A percentile compares a stretch with the other conserved stretches of the same genome.
These are phyloP conservation scores for Syngnathus rostellatus DNA, from an alignment of 2,797 vertebrate genomes.

Conservation along the genomic window DNA sequence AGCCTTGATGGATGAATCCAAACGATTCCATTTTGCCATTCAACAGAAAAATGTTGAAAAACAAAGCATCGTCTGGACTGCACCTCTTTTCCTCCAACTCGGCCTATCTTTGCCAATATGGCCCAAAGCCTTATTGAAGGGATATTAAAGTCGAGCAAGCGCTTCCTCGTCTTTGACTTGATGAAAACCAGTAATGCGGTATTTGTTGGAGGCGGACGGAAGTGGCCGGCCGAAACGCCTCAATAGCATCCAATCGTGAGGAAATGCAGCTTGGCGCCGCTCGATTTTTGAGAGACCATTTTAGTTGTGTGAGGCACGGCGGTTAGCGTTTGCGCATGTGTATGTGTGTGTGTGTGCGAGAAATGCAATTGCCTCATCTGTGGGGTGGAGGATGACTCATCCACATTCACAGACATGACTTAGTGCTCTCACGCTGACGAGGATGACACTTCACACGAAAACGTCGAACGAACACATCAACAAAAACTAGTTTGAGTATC, in stretches of 20 bases:
- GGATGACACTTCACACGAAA: slow-evolving; percentile 40
- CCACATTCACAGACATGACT: slow-evolving; percentile 48
- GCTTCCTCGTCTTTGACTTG: slow-evolving; percentile 8
- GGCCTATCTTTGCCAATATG: slow-evolving; percentile 2
- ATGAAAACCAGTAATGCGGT: slow-evolving; percentile 13
- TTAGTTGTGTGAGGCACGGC: slow-evolving; percentile 24
- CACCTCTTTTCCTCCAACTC: background rate
- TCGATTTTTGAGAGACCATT: slow-evolving; percentile 29
- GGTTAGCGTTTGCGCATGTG: slow-evolving; percentile 17
- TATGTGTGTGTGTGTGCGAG: slow-evolving; percentile 15
- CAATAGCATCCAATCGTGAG: slow-evolving; percentile 15
- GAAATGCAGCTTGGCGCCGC: slow-evolving; percentile 21
- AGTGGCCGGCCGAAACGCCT: slow-evolving; percentile 16
- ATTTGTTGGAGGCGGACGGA: slow-evolving; percentile 6
- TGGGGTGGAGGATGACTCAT: slow-evolving; percentile 60
- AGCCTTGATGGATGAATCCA: background rate
- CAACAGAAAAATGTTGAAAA: background rate
- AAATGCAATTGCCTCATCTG: slow-evolving; percentile 28
- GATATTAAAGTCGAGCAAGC: slow-evolving; percentile 6
- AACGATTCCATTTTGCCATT: background rate
- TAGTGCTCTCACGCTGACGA: slow-evolving; percentile 39
- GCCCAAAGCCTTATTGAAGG: slow-evolving; percentile 20
- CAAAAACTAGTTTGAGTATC: no score
- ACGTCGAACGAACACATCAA: slow-evolving; percentile 13
- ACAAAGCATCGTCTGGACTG: background rate